Evolutionary conservation across 37 sponge, comb jelly and placozoan genomes (phyloP), one percentile per base, ranked within the genome.

Genomic region (Ephydatia muelleri): DNA sequence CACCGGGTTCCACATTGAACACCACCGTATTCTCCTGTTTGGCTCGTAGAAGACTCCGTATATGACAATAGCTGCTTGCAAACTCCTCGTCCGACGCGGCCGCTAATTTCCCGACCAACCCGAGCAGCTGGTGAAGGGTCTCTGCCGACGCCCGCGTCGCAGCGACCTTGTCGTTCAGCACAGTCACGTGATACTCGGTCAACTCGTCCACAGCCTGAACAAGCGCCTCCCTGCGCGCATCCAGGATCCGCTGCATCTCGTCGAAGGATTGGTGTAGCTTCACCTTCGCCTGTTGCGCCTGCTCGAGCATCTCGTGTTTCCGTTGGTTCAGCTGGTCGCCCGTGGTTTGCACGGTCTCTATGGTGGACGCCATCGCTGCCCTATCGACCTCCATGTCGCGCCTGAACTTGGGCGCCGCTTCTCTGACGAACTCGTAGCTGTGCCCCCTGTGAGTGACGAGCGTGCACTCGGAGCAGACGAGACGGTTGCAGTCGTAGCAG

Each of bases 401-500:
- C 85, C 49, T 85, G 11, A 28, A 70, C 78, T 78, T 31, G 1
- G 79, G 79, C 31, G 85, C 85, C 38, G 79, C 28, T 21, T 68
- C 70, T 49, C 68, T 77, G 31, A 70, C 36, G 43, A 85, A 85
- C 21, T 85, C 77, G 47, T 37, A 77, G 39, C 78, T 68, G 85
- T 85, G 85, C 5, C 38, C 79, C 30, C 13, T 38, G 32, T 85
- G 85, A 13, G 77, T 78, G 35, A 34, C 39, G 25, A 85, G 40
- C 2, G 71, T 85, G 57, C 85, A 85, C 49, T 85, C 79, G 0
- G 71, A 78, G 32, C 85, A 85, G 48, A 85, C 78, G n/a, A 85
- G 79, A 28, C 78, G 30, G 31, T 78, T 29, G 35, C 85, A 85
- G 57, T 85, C 85, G 36, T 70, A 85, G 79, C 85, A 85, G 71